Percentiles rank a stretch among this genome's conserved stretches.
Evolutionary conservation across 1,140 invertebrate species (phyloP).

Genomic region (Saxidomus purpurata): DNA sequence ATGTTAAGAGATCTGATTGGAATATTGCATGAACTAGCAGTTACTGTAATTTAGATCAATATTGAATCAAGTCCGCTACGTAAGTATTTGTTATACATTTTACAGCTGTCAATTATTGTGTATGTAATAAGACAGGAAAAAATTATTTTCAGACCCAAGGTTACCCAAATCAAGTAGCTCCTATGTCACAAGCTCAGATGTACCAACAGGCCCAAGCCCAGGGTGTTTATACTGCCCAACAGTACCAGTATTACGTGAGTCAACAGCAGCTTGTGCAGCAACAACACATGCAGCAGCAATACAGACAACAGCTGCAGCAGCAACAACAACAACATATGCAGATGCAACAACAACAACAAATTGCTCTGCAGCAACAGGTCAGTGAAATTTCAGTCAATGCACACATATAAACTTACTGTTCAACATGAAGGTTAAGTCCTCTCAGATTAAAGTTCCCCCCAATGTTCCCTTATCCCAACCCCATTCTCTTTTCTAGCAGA

Average conservation of each 20-base stretch:
- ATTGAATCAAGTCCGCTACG: no score
- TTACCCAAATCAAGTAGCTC: slow-evolving; percentile 5
- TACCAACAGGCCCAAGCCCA: slow-evolving; percentile 27
- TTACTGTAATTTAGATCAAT: no score
- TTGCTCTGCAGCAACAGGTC: slow-evolving; percentile 51
- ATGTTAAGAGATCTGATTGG: no score
- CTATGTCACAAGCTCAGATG: background rate
- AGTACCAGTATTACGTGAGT: slow-evolving; percentile 64
- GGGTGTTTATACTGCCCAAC: slow-evolving; percentile 50
- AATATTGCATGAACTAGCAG: no score
- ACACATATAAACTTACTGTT: no score
- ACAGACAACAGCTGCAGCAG: slow-evolving; percentile 61
- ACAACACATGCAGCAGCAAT: slow-evolving; percentile 55
- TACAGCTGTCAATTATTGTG: no score
- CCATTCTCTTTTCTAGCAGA: no score
- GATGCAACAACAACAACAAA: slow-evolving; percentile 52
- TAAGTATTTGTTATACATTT: no score
- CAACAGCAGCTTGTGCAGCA: slow-evolving; percentile 62
- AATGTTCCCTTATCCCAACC: no score
- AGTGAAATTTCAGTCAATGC: no score
- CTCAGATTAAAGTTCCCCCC: no score
- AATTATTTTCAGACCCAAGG: slow-evolving; percentile 29
- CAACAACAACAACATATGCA: slow-evolving; percentile 71
- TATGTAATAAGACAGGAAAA: slow-evolving; percentile 16
- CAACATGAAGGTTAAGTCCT: no score